phyloP scores from a whole-genome alignment of 2,888 invertebrate genomes.

The Pterostichus madidus region DNA sequence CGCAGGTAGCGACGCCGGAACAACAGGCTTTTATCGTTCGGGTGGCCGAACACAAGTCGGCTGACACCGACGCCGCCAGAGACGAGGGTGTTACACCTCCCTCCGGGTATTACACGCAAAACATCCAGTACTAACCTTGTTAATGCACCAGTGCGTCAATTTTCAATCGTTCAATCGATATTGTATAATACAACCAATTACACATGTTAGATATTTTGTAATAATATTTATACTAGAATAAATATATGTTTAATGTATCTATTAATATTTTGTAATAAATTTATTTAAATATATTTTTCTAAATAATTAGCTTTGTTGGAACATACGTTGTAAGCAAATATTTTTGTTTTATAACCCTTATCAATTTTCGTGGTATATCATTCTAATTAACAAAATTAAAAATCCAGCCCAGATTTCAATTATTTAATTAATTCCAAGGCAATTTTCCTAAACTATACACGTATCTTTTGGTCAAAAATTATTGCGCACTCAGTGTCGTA shows the following conservation, averaged over 20 bases:
- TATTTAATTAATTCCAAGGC: background rate
- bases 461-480: slow-evolving; percentile 4
- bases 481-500: too few species aligned
- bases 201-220: background rate
- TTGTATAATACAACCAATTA: slow-evolving; percentile 2
- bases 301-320: background rate
- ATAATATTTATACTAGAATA: slow-evolving; percentile 20
- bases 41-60: background rate
- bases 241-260: background rate
- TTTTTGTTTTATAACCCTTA: background rate
- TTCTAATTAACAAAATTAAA: background rate
- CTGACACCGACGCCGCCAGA: background rate
- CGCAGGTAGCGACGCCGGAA: slow-evolving; percentile 16
- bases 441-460: slow-evolving; percentile 3
- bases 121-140: slow-evolving; percentile 48
- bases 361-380: background rate
- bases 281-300: slow-evolving; percentile 1
- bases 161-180: background rate
- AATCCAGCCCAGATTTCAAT: background rate
- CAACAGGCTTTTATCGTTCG: slow-evolving; percentile 12
- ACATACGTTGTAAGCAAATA: too few species aligned
- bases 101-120: slow-evolving; percentile 53
- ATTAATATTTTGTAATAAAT: background rate
- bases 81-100: slow-evolving; percentile 22
- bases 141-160: background rate